phyloP scores from a whole-genome alignment of 2,888 invertebrate genomes.

The Patella ulyssiponensis region DNA sequence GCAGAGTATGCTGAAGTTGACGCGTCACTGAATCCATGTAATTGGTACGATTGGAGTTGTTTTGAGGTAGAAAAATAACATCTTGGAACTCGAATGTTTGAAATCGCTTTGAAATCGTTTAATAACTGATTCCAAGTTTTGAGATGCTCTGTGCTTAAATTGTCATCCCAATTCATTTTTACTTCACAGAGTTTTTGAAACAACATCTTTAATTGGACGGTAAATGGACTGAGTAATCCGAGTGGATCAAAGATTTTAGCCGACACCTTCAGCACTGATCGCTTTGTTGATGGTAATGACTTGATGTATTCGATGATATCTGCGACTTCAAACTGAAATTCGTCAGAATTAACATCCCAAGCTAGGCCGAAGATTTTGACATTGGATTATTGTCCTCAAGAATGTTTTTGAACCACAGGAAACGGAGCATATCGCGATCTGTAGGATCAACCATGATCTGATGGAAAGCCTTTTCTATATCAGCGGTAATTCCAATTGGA shows the following conservation, averaged over 20 bases:
- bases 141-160: neutral
- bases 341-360: too few species aligned
- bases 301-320: too few species aligned
- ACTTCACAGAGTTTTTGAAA: neutral
- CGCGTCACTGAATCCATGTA: neutral
- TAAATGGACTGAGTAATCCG: neutral
- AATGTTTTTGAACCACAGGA: neutral
- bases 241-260: neutral
- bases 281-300: too few species aligned
- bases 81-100: neutral
- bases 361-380: too few species aligned
- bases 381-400: too few species aligned
- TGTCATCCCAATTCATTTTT: neutral
- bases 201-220: neutral
- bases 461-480: slow-evolving; percentile 15
- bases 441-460: slow-evolving; percentile 6
- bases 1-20: neutral
- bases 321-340: too few species aligned
- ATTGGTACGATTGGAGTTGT: neutral
- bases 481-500: slow-evolving; percentile 11
- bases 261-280: neutral
- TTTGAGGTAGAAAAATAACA: neutral
- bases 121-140: neutral
- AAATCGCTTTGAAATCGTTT: neutral
- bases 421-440: neutral